Base-by-base conservation (phyloP, 1,140 invertebrate genomes). In the Bombus turneri region DNA sequence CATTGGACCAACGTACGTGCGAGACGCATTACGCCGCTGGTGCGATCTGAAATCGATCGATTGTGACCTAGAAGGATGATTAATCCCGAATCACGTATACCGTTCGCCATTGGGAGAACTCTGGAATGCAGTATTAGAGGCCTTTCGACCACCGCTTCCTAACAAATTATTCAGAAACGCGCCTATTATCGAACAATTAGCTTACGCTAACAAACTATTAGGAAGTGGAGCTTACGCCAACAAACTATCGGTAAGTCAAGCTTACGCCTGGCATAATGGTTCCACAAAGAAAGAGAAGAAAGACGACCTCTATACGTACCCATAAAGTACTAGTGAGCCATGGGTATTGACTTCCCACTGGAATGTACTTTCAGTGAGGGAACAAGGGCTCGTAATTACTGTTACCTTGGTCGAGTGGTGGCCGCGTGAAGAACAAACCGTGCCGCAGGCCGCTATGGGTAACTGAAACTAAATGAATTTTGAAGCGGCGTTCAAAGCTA, bases 41-140 rank as follows among this genome's bases (percentile, higher is more conserved):
- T 53, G 64, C 75, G 81, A 87, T 90, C 78, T 64, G 86, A 85
- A 87, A 90, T 89, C 89, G 86, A 90, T 90, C 82, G 85, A 73
- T 34, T 79, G 75, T 76, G 89, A 85, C 82, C 89, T 80, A 85
- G 88, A 90, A 85, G 82, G 82, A 90, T 89, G 88, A 82, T 90
- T 81, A 87, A 89, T 89, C 69, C 69, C 37, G 69, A 31, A 43
- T 68, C 43, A 34, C 66, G n/a, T 79, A 64, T 68, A 84, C 76
- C 22, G 62, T 0, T 57, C 53, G 72, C 82, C 84, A 88, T 85
- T 85, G 81, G 75, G 47, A 85, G 39, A 69, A 22, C 25, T 13
- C 25, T 6, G 39, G 47, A 43, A 76, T 71, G 47, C n/a, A 12
- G 22, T 66, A 22, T 53, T 53, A 59, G 8, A 12, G 18, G 9